A percentile compares a stretch with the other conserved stretches of the same genome.
These are phyloP conservation scores for Acrobasis consociella DNA, from an alignment of 2,888 invertebrate genomes.

Conservation along the genomic window DNA sequence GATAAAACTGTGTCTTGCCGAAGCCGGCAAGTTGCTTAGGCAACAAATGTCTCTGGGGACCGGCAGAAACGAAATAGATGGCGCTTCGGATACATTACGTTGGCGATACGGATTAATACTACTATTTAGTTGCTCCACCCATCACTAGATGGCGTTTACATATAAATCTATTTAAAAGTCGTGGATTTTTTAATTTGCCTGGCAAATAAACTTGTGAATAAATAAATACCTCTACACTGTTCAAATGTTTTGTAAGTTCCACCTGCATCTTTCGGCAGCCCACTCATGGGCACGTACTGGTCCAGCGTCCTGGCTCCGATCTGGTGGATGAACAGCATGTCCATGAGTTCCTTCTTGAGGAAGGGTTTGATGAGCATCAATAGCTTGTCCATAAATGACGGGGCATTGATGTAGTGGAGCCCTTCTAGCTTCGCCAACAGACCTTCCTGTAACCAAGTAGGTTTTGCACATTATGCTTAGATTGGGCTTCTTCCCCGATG, in stretches of 20 bases:
- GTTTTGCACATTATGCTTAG: background rate
- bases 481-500: too few species aligned
- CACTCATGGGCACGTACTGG: slow-evolving; percentile 77
- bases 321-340: slow-evolving; percentile 77
- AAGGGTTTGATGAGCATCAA: slow-evolving; percentile 86
- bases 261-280: slow-evolving; percentile 84
- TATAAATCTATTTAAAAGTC: too few species aligned
- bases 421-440: slow-evolving; percentile 81
- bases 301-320: slow-evolving; percentile 66
- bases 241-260: slow-evolving; percentile 69
- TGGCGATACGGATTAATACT: too few species aligned
- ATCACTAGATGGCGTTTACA: too few species aligned
- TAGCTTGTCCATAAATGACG: slow-evolving; percentile 86
- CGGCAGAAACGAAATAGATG: too few species aligned
- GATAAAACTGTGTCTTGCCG: too few species aligned
- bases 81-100: too few species aligned
- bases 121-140: too few species aligned
- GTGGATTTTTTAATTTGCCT: too few species aligned
- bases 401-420: slow-evolving; percentile 86
- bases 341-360: slow-evolving; percentile 85
- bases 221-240: slow-evolving; percentile 44
- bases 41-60: too few species aligned
- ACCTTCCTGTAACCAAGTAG: slow-evolving; percentile 78
- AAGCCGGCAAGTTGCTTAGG: too few species aligned
- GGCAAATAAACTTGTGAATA: too few species aligned